Percentiles rank a stretch among this genome's conserved stretches.
These are phyloP conservation scores for Phymastichus coffea DNA, from an alignment of 1,140 invertebrate species.

Conservation along the genomic window DNA sequence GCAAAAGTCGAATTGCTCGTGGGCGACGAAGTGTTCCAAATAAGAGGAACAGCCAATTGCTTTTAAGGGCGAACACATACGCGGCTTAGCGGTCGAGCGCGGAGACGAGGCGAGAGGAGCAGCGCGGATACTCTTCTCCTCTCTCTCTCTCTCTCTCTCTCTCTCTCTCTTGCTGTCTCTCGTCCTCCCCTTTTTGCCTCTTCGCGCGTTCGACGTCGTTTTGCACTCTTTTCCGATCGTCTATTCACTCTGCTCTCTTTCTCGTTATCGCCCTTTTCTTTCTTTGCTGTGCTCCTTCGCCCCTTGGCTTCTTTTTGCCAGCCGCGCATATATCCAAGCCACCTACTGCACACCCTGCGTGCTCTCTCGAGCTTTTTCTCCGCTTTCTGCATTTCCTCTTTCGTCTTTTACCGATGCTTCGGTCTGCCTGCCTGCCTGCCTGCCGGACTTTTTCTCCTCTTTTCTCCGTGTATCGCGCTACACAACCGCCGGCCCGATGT, in stretches of 20 bases:
- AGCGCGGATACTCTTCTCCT: conserved; percentile 12
- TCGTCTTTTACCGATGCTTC: too few species aligned
- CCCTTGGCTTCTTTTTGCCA: conserved; percentile 3
- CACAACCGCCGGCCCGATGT: too few species aligned
- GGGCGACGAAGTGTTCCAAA: conserved; percentile 44
- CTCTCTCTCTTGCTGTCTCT: too few species aligned
- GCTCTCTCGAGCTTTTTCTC: neutral
- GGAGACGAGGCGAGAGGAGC: too few species aligned
- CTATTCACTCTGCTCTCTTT: conserved; percentile 22
- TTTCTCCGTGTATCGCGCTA: too few species aligned
- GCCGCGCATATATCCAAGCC: too few species aligned
- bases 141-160: neutral
- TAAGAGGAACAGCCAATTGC: conserved; percentile 48
- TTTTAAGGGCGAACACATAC: conserved; percentile 47
- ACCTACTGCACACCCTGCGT: neutral
- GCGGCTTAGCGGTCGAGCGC: too few species aligned
- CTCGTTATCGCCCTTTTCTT: conserved; percentile 25
- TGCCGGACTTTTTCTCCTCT: neutral
- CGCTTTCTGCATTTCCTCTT: neutral
- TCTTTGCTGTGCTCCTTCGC: conserved; percentile 19
- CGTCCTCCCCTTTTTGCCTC: too few species aligned
- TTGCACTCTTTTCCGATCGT: neutral
- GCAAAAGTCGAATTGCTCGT: conserved; percentile 41
- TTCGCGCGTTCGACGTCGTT: too few species aligned
- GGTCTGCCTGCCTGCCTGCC: too few species aligned